Base-by-base conservation (phyloP, 2,113 vertebrate genomes). In the Aspiorhynchus laticeps region DNA sequence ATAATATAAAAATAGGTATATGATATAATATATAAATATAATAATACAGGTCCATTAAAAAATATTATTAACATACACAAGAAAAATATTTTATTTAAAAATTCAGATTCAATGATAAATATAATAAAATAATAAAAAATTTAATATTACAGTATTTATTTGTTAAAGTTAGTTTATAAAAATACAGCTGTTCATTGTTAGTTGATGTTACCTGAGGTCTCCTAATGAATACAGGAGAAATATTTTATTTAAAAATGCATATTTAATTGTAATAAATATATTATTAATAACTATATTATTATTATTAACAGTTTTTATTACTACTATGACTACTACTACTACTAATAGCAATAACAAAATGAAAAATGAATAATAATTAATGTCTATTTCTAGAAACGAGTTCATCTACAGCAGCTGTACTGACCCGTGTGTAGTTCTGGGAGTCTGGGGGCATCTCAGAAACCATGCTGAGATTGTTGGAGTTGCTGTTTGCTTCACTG, bases 401-500 rank as follows among this genome's bases (percentile, higher is more conserved):
- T 26, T 46, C 1, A 15, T 36, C 14, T n/a, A 38, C 19, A 76
- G 79, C 15, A 26, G 24, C 11, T 46, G 43, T 88, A 94, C 95
- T 95, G 88, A 97, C 97, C 95, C 95, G 93, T 87, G 93, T 89
- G 84, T 91, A 95, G 2, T 94, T 91, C 87, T 94, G 95, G 69
- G 80, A 78, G 86, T 97, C 96, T 1, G 93, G 86, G 87, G 95
- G 91, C 67, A 91, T 89, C 87, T 97, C 95, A 0, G 97, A 95
- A 91, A 97, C 96, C 97, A 98, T 96, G 90, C 81, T 84, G 92
- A 94, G 91, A 92, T 93, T 96, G 93, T 94, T 97, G 90, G 94
- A 87, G 91, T 94, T 95, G 90, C 93, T 86, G 82, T 94, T 92
- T 79, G 89, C 87, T 90, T 96, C 95, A 33, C 91, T 93, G 79